These are phyloP conservation scores for Eustalomyia histrio DNA, from an alignment of 2,888 invertebrate genomes.

Conservation along the genomic window DNA sequence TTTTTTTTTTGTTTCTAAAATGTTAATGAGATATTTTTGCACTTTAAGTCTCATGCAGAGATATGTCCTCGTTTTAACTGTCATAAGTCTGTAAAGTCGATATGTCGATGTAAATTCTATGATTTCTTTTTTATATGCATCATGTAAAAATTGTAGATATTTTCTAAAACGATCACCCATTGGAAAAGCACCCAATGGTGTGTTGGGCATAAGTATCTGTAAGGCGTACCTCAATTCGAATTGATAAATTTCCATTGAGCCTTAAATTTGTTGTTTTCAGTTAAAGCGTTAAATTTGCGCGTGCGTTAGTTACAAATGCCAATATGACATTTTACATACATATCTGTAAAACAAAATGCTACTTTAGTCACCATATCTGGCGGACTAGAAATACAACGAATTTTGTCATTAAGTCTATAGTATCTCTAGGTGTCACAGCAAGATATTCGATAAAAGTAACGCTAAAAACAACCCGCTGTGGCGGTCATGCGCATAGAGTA, in stretches of 20 bases:
- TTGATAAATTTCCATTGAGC: constrained; percentile 37
- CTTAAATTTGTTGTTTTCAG: constrained; percentile 11
- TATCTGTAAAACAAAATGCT: constrained; percentile 35
- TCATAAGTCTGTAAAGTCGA: constrained; percentile 57
- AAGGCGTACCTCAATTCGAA: constrained; percentile 55
- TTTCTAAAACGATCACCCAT: constrained; percentile 33
- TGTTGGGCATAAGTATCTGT: constrained; percentile 39
- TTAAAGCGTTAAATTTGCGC: constrained; percentile 65
- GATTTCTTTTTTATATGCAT: constrained; percentile 10
- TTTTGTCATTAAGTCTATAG: constrained; percentile 12
- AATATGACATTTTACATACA: constrained; percentile 20
- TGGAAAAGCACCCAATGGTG: constrained; percentile 51
- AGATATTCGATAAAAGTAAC: constrained; percentile 21
- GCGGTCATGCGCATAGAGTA: constrained; percentile 55
- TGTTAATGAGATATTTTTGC: constrained; percentile 69
- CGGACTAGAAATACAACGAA: constrained; percentile 38
- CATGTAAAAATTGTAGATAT: no score
- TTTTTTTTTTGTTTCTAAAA: constrained; percentile 4
- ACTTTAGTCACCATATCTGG: constrained; percentile 38
- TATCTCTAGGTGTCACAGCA: constrained; percentile 46
- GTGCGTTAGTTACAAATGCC: constrained; percentile 56
- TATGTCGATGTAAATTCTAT: not conserved
- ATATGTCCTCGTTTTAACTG: constrained; percentile 69
- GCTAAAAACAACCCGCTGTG: constrained; percentile 65
- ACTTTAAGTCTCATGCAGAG: constrained; percentile 62